Percentiles rank a stretch among this genome's conserved stretches.
phyloP scores from a whole-genome alignment of 1,140 invertebrate species.

The Zeugodacus cucurbitae region DNA sequence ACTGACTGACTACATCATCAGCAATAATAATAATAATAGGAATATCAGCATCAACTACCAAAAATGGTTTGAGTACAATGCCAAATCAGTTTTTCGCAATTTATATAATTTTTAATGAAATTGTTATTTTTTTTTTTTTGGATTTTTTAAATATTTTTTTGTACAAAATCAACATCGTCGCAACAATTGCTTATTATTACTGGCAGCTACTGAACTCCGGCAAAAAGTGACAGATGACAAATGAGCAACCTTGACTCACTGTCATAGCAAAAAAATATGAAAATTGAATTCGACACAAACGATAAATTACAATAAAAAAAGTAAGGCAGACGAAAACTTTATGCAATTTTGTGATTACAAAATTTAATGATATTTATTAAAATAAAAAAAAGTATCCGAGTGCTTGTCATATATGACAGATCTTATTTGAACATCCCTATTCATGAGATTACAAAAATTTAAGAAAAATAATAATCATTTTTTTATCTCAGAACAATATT shows the following conservation, averaged over 20 bases:
- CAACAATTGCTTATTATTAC: not conserved
- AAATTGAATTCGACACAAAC: not conserved
- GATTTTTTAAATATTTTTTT: too few species aligned
- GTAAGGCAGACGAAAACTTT: not conserved
- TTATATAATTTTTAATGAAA: not conserved
- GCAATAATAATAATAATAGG: not conserved
- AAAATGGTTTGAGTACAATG: not conserved
- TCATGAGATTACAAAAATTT: too few species aligned
- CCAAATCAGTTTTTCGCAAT: not conserved
- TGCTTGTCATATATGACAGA: too few species aligned
- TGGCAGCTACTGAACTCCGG: not conserved
- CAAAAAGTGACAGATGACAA: conserved; percentile 15
- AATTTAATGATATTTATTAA: not conserved
- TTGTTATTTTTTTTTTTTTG: not conserved
- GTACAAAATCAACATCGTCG: not conserved
- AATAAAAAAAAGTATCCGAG: too few species aligned
- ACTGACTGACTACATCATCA: not conserved
- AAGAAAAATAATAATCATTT: not conserved
- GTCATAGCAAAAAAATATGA: not conserved
- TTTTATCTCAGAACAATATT: too few species aligned
- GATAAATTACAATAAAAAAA: not conserved
- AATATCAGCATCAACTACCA: not conserved
- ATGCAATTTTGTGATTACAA: not conserved
- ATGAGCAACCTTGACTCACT: conserved; percentile 11
- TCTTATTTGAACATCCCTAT: too few species aligned